Conservation (phyloP, 2,113 vertebrate species). For the Gadus chalcogrammus region DNA sequence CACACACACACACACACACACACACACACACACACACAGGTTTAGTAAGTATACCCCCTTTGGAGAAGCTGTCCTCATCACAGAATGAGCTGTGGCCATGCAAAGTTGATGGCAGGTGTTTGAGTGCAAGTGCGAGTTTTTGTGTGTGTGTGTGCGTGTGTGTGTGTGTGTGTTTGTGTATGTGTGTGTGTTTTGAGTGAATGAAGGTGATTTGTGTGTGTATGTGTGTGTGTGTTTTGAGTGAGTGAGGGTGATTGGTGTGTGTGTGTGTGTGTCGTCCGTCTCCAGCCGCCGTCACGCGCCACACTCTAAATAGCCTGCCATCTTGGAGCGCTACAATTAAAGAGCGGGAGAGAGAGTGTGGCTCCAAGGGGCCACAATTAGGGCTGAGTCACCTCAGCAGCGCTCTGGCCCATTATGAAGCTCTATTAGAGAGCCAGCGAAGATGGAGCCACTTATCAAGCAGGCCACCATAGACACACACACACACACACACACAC, state of each 20-base stretch:
- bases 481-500: background rate
- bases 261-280: constrained; percentile 20
- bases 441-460: constrained; percentile 49
- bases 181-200: too few species aligned
- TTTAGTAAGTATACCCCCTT: background rate
- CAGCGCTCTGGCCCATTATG: constrained; percentile 42
- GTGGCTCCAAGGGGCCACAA: constrained; percentile 53
- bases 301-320: constrained; percentile 42
- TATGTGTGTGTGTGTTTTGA: too few species aligned
- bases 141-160: too few species aligned
- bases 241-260: background rate
- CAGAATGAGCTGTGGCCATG: constrained; percentile 29
- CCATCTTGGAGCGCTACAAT: constrained; percentile 49
- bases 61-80: constrained; percentile 25
- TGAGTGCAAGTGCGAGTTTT: too few species aligned
- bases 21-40: background rate
- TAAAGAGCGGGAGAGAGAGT: constrained; percentile 37
- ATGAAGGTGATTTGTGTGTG: too few species aligned
- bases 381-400: constrained; percentile 56
- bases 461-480: background rate
- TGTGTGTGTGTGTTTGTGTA: too few species aligned
- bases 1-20: too few species aligned
- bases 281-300: constrained; percentile 1
- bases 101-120: constrained; percentile 36
- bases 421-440: constrained; percentile 50